phyloP scores from a whole-genome alignment of 2,797 vertebrate species.

The Lithobates pipiens region DNA sequence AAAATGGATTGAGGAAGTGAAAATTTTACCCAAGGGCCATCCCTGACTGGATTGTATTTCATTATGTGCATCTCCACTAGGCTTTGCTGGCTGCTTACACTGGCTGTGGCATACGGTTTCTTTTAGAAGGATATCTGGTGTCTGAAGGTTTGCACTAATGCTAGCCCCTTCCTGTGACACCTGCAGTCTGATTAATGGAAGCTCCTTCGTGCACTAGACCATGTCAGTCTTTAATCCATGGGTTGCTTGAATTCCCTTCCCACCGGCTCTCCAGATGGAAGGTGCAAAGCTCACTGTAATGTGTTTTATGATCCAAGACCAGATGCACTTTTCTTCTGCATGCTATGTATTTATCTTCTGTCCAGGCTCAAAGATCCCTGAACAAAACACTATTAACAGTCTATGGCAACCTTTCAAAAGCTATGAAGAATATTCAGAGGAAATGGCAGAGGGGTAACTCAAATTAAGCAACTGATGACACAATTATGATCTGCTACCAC shows the following conservation, averaged over 20 bases:
- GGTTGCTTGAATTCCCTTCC: slow-evolving; percentile 56
- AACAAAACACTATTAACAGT: slow-evolving; percentile 51
- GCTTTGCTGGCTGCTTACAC: slow-evolving; percentile 67
- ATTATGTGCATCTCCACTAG: slow-evolving; percentile 75
- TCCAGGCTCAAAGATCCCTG: slow-evolving; percentile 57
- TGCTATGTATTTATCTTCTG: slow-evolving; percentile 59
- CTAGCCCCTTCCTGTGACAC: slow-evolving; percentile 55
- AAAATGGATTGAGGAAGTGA: slow-evolving; percentile 81
- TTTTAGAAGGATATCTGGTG: slow-evolving; percentile 63
- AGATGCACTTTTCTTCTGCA: slow-evolving; percentile 46
- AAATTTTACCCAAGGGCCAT: slow-evolving; percentile 81
- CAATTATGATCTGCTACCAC: background rate
- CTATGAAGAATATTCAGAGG: background rate
- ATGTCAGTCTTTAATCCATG: slow-evolving; percentile 57
- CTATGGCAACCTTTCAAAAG: slow-evolving; percentile 6
- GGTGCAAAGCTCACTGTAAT: slow-evolving; percentile 64
- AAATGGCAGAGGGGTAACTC: background rate
- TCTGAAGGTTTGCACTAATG: slow-evolving; percentile 43
- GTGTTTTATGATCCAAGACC: slow-evolving; percentile 50
- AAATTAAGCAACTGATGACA: background rate
- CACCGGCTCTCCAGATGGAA: slow-evolving; percentile 58
- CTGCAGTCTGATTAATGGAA: slow-evolving; percentile 35
- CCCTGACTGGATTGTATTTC: slow-evolving; percentile 76
- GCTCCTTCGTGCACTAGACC: slow-evolving; percentile 58
- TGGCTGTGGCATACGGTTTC: slow-evolving; percentile 54